Conservation (phyloP, 2,113 vertebrate species). For the Panthera tigris region DNA sequence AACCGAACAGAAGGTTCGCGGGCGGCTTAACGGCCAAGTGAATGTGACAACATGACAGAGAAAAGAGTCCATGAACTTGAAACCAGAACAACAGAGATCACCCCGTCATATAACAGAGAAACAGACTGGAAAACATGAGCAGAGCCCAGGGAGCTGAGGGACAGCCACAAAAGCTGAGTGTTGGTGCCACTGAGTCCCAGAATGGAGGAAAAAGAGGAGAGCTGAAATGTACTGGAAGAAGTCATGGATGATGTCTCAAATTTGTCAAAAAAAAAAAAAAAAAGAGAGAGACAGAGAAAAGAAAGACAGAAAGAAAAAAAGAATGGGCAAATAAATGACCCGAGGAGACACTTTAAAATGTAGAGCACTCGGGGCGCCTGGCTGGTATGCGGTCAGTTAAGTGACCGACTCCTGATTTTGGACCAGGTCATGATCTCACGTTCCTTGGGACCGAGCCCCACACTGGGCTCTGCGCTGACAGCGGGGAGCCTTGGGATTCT, state of each 20-base stretch:
- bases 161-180: too few species aligned
- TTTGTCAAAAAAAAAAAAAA: background rate
- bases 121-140: rapidly evolving
- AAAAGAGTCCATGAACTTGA: background rate
- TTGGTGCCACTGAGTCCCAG: rapidly evolving
- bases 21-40: background rate
- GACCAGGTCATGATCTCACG: too few species aligned
- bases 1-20: background rate
- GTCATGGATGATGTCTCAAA: too few species aligned
- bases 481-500: too few species aligned
- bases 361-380: too few species aligned
- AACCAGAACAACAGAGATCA: background rate
- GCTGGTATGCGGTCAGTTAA: too few species aligned
- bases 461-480: too few species aligned
- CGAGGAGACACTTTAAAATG: background rate
- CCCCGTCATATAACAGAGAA: background rate
- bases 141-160: too few species aligned
- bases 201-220: too few species aligned
- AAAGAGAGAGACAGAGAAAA: background rate
- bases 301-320: too few species aligned
- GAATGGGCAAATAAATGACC: background rate
- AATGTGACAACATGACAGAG: rapidly evolving
- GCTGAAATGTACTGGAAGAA: background rate
- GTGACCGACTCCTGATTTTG: too few species aligned
- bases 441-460: too few species aligned